Evolutionary conservation across 2,113 vertebrate species (phyloP), one percentile per base, ranked within the genome.

Genomic region (Illadopsis cleaveri): DNA sequence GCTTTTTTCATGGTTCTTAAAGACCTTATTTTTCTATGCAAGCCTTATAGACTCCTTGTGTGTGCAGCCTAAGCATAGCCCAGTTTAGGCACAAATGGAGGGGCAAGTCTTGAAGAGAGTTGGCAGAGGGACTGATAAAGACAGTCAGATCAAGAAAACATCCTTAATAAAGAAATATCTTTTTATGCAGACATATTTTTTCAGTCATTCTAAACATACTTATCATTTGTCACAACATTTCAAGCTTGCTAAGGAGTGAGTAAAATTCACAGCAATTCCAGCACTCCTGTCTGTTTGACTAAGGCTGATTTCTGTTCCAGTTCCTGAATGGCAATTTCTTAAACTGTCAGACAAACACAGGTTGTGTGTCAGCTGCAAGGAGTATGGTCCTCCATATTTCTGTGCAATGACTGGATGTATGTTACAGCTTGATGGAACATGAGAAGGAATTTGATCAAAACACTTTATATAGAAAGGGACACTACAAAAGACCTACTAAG

Each of bases 391-490:
- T 85, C 62, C 33, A 12, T 47, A 57, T 76, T 88, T 69, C 50
- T 56, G 30, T 65, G 45, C 57, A 64, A 70, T 5, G 14, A 44
- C 81, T 54, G 50, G 42, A 44, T 25, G 19, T 7, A 47, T 82
- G 53, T 48, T 89, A 58, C 62, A 89, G 47, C 58, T 91, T 72
- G 40, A 81, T 76, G 30, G 38, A 92, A 42, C 48, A 75, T 5
- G 6, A 83, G 60, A 80, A 42, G 20, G 48, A 78, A 86, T 86
- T 62, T 84, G 81, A 95, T 94, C 64, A 91, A 94, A 94, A 91
- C 7, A 13, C 62, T 86, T 93, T 68, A 23, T 58, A 86, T 71
- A 64, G 82, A 77, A 90, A 78, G 33, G 47, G 66, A 60, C 75
- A 60, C 61, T 89, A 57, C n/a, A 94, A 86, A 94, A 77, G 28